Evolutionary conservation across 2,888 invertebrate species (phyloP).

Genomic region (Spodoptera picta): DNA sequence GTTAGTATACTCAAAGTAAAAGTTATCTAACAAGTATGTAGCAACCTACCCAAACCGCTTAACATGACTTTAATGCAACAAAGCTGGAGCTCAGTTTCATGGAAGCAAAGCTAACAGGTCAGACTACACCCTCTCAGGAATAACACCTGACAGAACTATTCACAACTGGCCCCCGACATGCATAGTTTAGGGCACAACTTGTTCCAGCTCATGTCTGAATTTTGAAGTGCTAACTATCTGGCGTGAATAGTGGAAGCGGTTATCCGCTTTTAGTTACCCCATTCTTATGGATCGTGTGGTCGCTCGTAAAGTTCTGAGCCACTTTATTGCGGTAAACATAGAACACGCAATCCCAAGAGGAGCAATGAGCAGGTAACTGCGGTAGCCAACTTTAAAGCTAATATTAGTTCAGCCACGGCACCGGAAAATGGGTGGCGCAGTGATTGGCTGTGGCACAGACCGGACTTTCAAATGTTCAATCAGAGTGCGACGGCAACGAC

Average conservation of each 20-base stretch:
- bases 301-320: slow-evolving; percentile 43
- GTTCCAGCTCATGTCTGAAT: slow-evolving; percentile 63
- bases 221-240: slow-evolving; percentile 67
- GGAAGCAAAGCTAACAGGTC: slow-evolving; percentile 39
- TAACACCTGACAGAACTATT: slow-evolving; percentile 60
- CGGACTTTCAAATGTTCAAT: slow-evolving; percentile 51
- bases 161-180: slow-evolving; percentile 56
- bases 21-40: slow-evolving; percentile 10
- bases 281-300: slow-evolving; percentile 48
- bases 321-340: slow-evolving; percentile 53
- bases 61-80: slow-evolving; percentile 48
- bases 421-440: slow-evolving; percentile 45
- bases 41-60: slow-evolving; percentile 23
- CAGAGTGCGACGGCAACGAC: slow-evolving; percentile 39
- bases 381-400: slow-evolving; percentile 52
- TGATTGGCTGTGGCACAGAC: slow-evolving; percentile 50
- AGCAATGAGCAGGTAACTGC: slow-evolving; percentile 52
- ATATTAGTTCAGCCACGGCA: slow-evolving; percentile 50
- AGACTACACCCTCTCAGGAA: slow-evolving; percentile 48
- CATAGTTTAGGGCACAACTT: slow-evolving; percentile 65
- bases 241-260: slow-evolving; percentile 52
- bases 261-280: slow-evolving; percentile 51
- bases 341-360: slow-evolving; percentile 48
- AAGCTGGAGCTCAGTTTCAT: slow-evolving; percentile 38
- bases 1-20: too few species aligned